phyloP scores from a whole-genome alignment of 2,797 vertebrate species.

The Gymnocypris eckloni region DNA sequence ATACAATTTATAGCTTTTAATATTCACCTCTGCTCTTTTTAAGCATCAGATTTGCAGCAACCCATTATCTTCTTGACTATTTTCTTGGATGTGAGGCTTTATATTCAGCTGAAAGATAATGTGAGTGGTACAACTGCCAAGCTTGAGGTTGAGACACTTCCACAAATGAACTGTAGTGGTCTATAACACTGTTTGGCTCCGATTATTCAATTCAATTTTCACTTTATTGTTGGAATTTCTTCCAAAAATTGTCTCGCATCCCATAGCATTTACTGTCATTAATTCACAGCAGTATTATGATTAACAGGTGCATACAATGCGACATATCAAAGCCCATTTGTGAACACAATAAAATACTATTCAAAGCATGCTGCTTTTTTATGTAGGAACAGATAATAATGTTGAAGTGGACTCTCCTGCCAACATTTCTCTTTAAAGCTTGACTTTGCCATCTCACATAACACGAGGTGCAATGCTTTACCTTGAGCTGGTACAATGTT shows the following conservation, averaged over 20 bases:
- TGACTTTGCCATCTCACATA: slow-evolving; percentile 19
- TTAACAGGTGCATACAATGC: neutral
- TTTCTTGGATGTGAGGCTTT: neutral
- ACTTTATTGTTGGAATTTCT: too few species aligned
- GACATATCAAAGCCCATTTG: neutral
- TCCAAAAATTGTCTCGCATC: too few species aligned
- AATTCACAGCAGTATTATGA: too few species aligned
- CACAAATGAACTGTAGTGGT: neutral
- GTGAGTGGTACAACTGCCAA: neutral
- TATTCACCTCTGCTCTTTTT: neutral
- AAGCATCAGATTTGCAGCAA: neutral
- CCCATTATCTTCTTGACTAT: neutral
- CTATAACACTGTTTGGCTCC: neutral
- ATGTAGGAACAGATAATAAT: neutral
- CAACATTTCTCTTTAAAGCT: slow-evolving; percentile 24
- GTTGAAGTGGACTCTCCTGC: neutral
- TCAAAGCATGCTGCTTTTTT: neutral
- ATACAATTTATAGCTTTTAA: neutral
- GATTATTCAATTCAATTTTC: too few species aligned
- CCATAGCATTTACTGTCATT: too few species aligned
- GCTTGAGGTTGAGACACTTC: neutral
- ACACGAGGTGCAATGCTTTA: neutral
- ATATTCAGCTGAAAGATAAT: neutral
- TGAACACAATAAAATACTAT: neutral
- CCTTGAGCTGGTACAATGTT: slow-evolving; percentile 6